phyloP scores from a whole-genome alignment of 2,888 invertebrate species.

The Agrochola circellaris region DNA sequence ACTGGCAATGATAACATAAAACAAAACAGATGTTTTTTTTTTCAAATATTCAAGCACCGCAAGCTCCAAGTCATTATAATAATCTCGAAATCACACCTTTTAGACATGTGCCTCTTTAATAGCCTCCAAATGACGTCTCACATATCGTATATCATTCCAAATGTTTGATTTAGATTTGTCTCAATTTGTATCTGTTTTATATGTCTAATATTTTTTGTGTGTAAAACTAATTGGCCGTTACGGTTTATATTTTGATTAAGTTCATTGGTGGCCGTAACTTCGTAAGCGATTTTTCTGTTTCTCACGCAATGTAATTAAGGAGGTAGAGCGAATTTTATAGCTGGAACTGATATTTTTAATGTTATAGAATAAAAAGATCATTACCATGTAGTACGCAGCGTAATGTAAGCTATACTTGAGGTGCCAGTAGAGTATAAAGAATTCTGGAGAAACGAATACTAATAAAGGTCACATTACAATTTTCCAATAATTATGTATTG shows the following conservation, averaged over 20 bases:
- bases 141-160: constrained; percentile 48
- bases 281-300: constrained; percentile 45
- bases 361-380: not conserved
- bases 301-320: constrained; percentile 43
- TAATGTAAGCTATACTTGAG: not conserved
- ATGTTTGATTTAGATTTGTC: constrained; percentile 60
- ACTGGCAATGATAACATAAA: not conserved
- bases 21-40: not conserved
- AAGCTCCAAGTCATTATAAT: constrained; percentile 15
- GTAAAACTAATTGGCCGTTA: constrained; percentile 57
- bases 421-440: not conserved
- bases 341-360: constrained; percentile 14
- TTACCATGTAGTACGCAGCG: constrained; percentile 4
- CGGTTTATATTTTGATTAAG: constrained; percentile 50
- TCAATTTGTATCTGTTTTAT: constrained; percentile 50
- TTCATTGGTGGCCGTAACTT: constrained; percentile 54
- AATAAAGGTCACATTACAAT: not conserved
- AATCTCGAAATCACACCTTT: constrained; percentile 25
- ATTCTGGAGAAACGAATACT: not conserved
- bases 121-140: constrained; percentile 31
- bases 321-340: constrained; percentile 34
- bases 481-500: not conserved
- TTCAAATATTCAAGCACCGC: not conserved
- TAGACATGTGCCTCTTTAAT: constrained; percentile 23
- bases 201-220: constrained; percentile 47